phyloP scores from a whole-genome alignment of 2,797 vertebrate species.

The Sebastes kiyomatsui region DNA sequence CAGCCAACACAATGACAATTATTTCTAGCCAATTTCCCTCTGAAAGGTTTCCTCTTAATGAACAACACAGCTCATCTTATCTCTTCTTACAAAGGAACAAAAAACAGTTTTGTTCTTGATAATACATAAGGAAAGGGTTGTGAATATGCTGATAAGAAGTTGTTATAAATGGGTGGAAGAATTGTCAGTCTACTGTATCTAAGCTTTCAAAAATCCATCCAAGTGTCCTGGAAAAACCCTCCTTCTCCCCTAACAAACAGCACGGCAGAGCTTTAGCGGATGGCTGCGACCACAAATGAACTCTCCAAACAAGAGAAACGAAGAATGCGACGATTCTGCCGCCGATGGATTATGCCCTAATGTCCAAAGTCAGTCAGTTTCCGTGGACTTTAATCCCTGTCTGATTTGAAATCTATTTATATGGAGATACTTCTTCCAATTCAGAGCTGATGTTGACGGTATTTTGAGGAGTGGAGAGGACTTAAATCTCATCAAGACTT shows the following conservation, averaged over 20 bases:
- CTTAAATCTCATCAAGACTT: conserved; percentile 61
- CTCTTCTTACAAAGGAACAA: neutral
- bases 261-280: conserved; percentile 9
- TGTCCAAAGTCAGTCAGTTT: conserved; percentile 38
- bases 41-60: neutral
- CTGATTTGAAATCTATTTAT: conserved; percentile 55
- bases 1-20: neutral
- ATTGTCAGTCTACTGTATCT: neutral
- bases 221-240: conserved; percentile 13
- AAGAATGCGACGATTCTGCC: conserved; percentile 5
- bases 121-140: neutral
- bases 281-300: conserved; percentile 29
- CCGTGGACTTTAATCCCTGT: conserved; percentile 50
- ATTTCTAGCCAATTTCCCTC: neutral
- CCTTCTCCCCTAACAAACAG: neutral
- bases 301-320: conserved; percentile 29
- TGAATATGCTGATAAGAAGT: neutral
- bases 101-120: neutral
- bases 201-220: conserved; percentile 7
- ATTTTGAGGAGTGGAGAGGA: conserved; percentile 45
- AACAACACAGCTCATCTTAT: neutral
- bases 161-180: neutral
- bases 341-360: conserved; percentile 28
- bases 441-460: conserved; percentile 16
- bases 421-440: conserved; percentile 19